phyloP scores from a whole-genome alignment of 2,797 vertebrate genomes.

The Neosilurus mollespiculum region DNA sequence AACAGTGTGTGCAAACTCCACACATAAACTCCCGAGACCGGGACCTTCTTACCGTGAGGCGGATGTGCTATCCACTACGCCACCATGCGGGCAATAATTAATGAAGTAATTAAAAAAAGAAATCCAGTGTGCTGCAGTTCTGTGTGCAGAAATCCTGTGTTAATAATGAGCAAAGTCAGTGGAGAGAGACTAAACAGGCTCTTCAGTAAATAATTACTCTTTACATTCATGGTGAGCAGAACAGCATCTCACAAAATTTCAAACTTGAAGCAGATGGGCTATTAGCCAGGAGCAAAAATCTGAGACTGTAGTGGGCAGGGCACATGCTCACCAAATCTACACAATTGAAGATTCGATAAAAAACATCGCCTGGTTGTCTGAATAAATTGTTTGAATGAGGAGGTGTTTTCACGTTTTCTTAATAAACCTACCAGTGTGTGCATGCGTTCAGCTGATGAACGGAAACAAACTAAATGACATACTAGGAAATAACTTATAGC shows the following conservation, averaged over 20 bases:
- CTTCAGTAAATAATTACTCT: neutral
- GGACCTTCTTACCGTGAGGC: too few relatives aligned
- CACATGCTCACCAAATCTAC: neutral
- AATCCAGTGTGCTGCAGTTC: neutral
- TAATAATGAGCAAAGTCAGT: neutral
- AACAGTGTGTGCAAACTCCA: too few relatives aligned
- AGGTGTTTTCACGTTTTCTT: neutral
- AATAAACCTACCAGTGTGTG: neutral
- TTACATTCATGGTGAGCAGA: neutral
- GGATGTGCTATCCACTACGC: too few relatives aligned
- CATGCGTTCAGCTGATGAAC: neutral
- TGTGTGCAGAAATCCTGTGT: neutral
- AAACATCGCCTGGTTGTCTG: neutral
- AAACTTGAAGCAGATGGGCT: neutral
- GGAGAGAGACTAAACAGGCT: neutral
- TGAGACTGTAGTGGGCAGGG: neutral
- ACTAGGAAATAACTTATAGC: constrained; percentile 11
- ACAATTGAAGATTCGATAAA: neutral
- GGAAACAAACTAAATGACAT: constrained; percentile 24
- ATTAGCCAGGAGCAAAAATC: neutral
- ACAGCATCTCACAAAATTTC: neutral
- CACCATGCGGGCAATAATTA: too few relatives aligned
- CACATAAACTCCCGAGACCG: too few relatives aligned
- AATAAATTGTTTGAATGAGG: neutral
- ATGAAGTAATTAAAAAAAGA: neutral